Base-by-base conservation (phyloP, 2,888 invertebrate genomes). In the Tanytarsus gracilentus region DNA sequence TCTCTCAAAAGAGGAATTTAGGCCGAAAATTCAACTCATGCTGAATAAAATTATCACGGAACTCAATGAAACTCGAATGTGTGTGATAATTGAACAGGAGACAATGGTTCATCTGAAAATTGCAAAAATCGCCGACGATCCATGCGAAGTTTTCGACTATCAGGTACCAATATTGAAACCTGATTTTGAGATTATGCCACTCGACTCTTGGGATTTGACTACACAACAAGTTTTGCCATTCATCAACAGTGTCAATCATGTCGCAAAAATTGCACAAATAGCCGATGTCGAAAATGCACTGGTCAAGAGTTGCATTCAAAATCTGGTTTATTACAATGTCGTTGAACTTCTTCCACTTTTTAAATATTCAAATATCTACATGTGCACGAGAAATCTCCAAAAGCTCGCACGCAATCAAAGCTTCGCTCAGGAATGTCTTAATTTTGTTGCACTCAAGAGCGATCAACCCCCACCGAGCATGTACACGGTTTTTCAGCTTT, bases 281-380 rank as follows among this genome's bases (percentile, higher is more conserved):
- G 88, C 94, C 0, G 92, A 94, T 68, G 93, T 97, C 0, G 95
- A 96, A 70, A 89, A 88, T 65, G 90, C 91, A 71, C 78, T 96
- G 29, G 96, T 96, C 1, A 96, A 96, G 73, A 88, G 92, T 0
- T 94, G 94, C 71, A 83, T 96, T 61, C 94, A 94, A 71, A 96
- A 96, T 75, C 77, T 96, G 64, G 82, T 89, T 65, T 94, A 86
- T 69, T 85, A 85, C 66, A 82, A 81, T 23, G 82, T 83, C 62
- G 83, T 81, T 0, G 82, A 82, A 18, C 72, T 91, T 59, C 80
- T 89, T 56, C 88, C 90, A 8, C 83, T 90, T 64, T 79, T 91
- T 63, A 87, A 89, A 73, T 93, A 92, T 71, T 85, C 85, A 65
- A 92, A 92, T 71, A 85, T 88, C 68, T 93, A 92, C 71, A 84